These are phyloP conservation scores for Sebastes trivittatus DNA, from an alignment of 2,797 vertebrate genomes.

Conservation along the genomic window DNA sequence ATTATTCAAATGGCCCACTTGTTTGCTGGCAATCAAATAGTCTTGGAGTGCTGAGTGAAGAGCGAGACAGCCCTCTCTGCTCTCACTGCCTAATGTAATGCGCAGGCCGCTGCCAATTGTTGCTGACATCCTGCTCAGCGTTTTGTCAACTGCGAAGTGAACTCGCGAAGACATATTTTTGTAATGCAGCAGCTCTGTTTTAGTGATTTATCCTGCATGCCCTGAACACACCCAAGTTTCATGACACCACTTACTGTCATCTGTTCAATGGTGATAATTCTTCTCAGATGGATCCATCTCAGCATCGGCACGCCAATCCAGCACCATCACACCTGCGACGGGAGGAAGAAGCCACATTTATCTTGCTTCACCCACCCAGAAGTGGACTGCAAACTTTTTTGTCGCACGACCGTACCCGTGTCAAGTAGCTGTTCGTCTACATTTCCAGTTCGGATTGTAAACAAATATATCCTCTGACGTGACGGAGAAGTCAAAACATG, in stretches of 20 bases:
- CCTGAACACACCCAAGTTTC: conserved; percentile 26
- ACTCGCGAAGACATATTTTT: conserved; percentile 60
- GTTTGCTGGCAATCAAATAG: conserved; percentile 77
- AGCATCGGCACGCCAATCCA: conserved; percentile 66
- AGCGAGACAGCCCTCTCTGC: conserved; percentile 50
- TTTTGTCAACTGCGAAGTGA: conserved; percentile 74
- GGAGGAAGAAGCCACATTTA: conserved; percentile 59
- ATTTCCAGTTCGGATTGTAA: conserved; percentile 51
- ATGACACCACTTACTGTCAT: neutral
- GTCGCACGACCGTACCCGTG: conserved; percentile 31
- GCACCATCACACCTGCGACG: conserved; percentile 80
- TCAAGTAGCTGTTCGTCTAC: conserved; percentile 56
- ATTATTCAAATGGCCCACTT: conserved; percentile 76
- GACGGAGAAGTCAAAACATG: conserved; percentile 28
- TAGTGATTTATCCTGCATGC: conserved; percentile 21
- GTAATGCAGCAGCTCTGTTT: conserved; percentile 34
- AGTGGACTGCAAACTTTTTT: conserved; percentile 44
- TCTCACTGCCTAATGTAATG: conserved; percentile 63
- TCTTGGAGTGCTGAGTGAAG: conserved; percentile 60
- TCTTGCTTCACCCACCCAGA: conserved; percentile 30
- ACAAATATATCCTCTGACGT: conserved; percentile 44
- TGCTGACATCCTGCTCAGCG: conserved; percentile 67
- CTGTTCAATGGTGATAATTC: conserved; percentile 19
- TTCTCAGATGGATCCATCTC: conserved; percentile 75
- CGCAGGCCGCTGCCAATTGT: conserved; percentile 65